A percentile compares a stretch with the other conserved stretches of the same genome.
Evolutionary conservation across 2,797 vertebrate genomes (phyloP).

Genomic region (Enteromius fasciolatus): DNA sequence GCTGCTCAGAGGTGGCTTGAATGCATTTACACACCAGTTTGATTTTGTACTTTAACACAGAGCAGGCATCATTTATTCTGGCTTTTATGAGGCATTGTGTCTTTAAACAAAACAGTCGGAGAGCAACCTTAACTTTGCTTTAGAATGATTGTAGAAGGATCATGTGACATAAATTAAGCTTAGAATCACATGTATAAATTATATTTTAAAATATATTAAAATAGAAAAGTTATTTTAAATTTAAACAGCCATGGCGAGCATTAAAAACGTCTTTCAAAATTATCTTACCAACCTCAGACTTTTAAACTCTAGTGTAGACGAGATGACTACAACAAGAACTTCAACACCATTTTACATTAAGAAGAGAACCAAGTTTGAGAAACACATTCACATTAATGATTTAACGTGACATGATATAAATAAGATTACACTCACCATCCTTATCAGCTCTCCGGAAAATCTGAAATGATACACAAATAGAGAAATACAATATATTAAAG

Average conservation of each 20-base stretch:
- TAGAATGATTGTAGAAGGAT: slow-evolving; percentile 1
- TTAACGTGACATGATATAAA: neutral
- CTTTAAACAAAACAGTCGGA: neutral
- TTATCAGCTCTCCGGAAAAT: slow-evolving; percentile 82
- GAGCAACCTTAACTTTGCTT: neutral
- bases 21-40: neutral
- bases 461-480: slow-evolving; percentile 63
- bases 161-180: neutral
- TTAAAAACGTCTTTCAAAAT: neutral
- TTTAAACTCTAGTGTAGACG: neutral
- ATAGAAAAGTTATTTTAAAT: neutral
- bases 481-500: slow-evolving; percentile 50
- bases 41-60: neutral
- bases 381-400: slow-evolving; percentile 12
- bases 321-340: neutral
- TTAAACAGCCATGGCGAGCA: neutral
- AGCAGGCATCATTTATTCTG: neutral
- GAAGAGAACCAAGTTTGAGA: neutral
- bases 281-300: neutral
- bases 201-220: neutral
- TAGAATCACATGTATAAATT: neutral
- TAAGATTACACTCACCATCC: slow-evolving; percentile 73
- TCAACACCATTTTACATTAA: neutral
- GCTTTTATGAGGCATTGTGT: neutral
- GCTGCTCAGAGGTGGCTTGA: neutral